Percentiles rank a stretch among this genome's conserved stretches.
phyloP scores from a whole-genome alignment of 1,140 invertebrate species.

The Drosophila mayri region DNA sequence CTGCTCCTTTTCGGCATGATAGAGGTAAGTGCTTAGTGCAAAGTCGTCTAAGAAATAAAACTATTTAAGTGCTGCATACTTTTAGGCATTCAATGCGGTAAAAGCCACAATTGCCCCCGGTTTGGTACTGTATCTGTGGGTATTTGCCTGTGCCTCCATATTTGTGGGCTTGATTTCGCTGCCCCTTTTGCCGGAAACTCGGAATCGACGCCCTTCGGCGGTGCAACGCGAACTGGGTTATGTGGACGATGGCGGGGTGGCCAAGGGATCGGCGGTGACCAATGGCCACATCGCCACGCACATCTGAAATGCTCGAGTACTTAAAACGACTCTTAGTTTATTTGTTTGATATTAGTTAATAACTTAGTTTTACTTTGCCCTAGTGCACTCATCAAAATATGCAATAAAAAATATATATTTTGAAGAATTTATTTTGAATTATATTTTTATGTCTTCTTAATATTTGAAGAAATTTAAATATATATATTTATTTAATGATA shows the following conservation, averaged over 20 bases:
- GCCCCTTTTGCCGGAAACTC: constrained; percentile 63
- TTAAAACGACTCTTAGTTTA: constrained; percentile 2
- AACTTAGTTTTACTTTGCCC: constrained; percentile 17
- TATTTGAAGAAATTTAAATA: neutral
- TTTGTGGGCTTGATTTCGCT: constrained; percentile 63
- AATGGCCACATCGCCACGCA: constrained; percentile 64
- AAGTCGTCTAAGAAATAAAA: neutral
- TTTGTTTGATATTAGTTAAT: constrained; percentile 22
- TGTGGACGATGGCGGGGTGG: constrained; percentile 50
- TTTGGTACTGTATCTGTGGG: constrained; percentile 61
- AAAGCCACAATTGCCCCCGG: constrained; percentile 52
- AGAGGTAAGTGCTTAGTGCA: constrained; percentile 42
- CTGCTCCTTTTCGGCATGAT: constrained; percentile 73
- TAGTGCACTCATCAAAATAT: neutral
- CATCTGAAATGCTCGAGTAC: constrained; percentile 37
- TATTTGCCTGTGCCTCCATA: constrained; percentile 65
- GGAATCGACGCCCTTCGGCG: constrained; percentile 58
- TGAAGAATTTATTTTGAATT: neutral
- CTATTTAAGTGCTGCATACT: neutral
- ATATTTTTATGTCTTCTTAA: neutral
- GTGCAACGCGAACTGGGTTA: constrained; percentile 66
- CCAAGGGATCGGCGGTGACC: constrained; percentile 39
- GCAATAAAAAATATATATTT: neutral
- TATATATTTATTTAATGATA: neutral
- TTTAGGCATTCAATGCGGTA: constrained; percentile 65